Base-by-base conservation (phyloP, 2,888 invertebrate species). In the Heteropelma amictum region DNA sequence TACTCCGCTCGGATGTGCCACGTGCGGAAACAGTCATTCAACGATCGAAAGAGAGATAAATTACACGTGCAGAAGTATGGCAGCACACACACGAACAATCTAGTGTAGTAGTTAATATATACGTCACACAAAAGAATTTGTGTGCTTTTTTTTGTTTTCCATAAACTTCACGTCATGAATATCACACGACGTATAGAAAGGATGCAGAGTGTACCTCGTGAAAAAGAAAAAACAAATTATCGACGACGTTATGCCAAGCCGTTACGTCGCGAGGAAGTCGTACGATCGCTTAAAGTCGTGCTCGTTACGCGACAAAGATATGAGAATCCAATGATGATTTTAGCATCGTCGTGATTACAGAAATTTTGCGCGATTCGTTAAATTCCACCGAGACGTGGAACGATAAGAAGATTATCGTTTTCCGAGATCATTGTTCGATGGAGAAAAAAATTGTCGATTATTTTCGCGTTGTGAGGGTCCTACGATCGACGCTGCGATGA, bases 11-110 rank as follows among this genome's bases (percentile, higher is more conserved):
- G 33, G 33, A 33, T 33, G 10, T 33, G n/a, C n/a, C 8, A n/a
- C 33, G 33, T n/a, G 33, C 33, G 33, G 10, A n/a, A n/a, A n/a
- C n/a, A n/a, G n/a, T n/a, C n/a, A n/a, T n/a, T n/a, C n/a, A n/a
- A n/a, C n/a, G n/a, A n/a, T n/a, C n/a, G n/a, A 81, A 47, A 12
- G 7, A 65, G 12, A 26, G 5, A 60, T 21, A 23, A 2, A 30
- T 4, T 7, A 19, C 8, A 33, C 79, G 72, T 65, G 80, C 82
- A 80, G 79, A 83, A 80, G 80, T 84, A 83, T 84, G 81, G 84
- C 85, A 85, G 83, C 84, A 83, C 77, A 80, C 78, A 80, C 78
- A 77, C 65, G 42, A 54, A 73, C 63, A 60, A 71, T 47, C 65
- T 63, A 45, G 42, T 71, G 68, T 51, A 12, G 38, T 71, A 45